Evolutionary conservation across 2,113 vertebrate genomes (phyloP).

Genomic region (Gorsachius goisagi): DNA sequence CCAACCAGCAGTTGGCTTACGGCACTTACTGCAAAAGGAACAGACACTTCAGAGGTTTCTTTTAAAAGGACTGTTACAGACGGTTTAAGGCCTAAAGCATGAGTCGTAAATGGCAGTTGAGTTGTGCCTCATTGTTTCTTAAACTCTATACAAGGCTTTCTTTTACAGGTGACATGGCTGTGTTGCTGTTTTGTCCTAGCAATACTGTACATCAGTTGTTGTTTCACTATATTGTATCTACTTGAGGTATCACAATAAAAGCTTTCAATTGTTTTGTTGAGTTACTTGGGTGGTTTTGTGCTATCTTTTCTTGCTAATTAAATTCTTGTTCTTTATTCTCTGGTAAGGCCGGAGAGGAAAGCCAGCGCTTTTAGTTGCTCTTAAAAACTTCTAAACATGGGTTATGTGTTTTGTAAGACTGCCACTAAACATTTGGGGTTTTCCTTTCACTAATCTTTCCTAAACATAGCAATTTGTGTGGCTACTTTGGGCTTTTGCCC

Average conservation of each 20-base stretch:
- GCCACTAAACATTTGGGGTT: background rate
- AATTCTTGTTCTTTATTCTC: background rate
- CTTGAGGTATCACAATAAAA: conserved; percentile 92
- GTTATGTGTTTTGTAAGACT: background rate
- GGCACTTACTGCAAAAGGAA: background rate
- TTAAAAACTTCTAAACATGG: background rate
- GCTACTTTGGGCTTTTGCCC: background rate
- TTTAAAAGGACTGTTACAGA: conserved; percentile 75
- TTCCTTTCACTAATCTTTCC: background rate
- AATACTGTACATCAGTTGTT: conserved; percentile 83
- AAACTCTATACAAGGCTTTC: conserved; percentile 69
- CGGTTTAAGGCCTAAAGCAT: conserved; percentile 78
- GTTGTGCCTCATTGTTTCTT: conserved; percentile 80
- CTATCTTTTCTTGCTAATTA: background rate
- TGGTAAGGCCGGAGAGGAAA: background rate
- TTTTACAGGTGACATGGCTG: conserved; percentile 80
- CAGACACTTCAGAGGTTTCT: conserved; percentile 57
- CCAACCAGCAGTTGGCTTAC: background rate
- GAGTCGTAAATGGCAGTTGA: conserved; percentile 78
- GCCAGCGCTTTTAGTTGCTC: background rate
- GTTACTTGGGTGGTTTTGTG: background rate
- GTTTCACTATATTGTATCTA: conserved; percentile 91
- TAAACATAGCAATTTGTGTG: background rate
- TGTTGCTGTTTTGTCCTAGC: conserved; percentile 84
- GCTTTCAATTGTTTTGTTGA: conserved; percentile 78